These are phyloP conservation scores for Drosophila varians DNA, from an alignment of 1,140 invertebrate species.

Conservation along the genomic window DNA sequence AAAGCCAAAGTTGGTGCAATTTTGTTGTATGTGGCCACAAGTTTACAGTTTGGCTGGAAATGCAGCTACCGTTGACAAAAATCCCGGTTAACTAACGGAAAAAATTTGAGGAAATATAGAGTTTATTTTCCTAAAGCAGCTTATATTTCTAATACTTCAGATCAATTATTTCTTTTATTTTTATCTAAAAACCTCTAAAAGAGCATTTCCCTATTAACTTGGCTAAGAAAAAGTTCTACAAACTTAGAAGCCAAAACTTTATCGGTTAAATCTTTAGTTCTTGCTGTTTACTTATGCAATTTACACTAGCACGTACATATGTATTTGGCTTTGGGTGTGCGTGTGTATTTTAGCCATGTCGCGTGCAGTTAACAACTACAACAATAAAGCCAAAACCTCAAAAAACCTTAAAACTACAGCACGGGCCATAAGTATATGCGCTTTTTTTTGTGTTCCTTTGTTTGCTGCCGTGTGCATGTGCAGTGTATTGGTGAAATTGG, in stretches of 20 bases:
- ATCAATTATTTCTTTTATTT: background rate
- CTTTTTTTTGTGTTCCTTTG: slow-evolving; percentile 4
- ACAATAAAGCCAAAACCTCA: slow-evolving; percentile 11
- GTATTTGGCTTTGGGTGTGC: slow-evolving; percentile 1
- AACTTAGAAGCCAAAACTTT: background rate
- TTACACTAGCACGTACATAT: slow-evolving; percentile 18
- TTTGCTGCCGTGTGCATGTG: slow-evolving; percentile 12
- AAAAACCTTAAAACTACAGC: slow-evolving; percentile 18
- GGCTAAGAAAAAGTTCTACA: background rate
- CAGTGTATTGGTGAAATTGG: slow-evolving; percentile 69
- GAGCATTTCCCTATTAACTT: background rate
- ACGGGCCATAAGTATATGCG: slow-evolving; percentile 13
- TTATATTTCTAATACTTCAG: too few species aligned
- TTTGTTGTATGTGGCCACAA: slow-evolving; percentile 15
- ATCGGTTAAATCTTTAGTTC: slow-evolving; percentile 20
- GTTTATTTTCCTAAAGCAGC: background rate
- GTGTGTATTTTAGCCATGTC: slow-evolving; percentile 39
- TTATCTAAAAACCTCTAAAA: background rate
- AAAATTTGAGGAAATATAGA: too few species aligned
- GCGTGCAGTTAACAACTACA: slow-evolving; percentile 57
- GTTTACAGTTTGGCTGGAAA: slow-evolving; percentile 24
- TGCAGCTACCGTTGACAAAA: slow-evolving; percentile 52
- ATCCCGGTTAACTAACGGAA: slow-evolving; percentile 26
- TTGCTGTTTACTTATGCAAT: slow-evolving; percentile 60
- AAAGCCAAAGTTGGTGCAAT: slow-evolving; percentile 5